Evolutionary conservation across 2,797 vertebrate species (phyloP).

Genomic region (Pseudopleuronectes americanus): DNA sequence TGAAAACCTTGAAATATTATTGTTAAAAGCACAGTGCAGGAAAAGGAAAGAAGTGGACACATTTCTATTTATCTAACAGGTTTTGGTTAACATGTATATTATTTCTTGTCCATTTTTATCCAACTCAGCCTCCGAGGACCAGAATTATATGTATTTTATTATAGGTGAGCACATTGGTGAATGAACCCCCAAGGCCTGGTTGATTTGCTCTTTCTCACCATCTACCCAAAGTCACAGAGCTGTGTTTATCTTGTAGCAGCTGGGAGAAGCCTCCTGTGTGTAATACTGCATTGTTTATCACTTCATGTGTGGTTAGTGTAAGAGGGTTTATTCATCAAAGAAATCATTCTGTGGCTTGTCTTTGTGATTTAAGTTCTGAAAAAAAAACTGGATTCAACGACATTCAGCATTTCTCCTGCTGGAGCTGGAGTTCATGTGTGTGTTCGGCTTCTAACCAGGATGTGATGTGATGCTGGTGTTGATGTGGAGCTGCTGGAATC

Average conservation of each 20-base stretch:
- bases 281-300: constrained; percentile 35
- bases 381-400: not conserved
- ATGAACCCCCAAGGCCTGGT: not conserved
- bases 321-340: constrained; percentile 46
- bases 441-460: constrained; percentile 2
- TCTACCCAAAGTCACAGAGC: not conserved
- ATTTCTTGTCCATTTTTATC: no score
- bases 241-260: constrained; percentile 47
- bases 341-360: no score
- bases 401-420: not conserved
- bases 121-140: no score
- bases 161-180: not conserved
- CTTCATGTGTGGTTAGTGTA: constrained; percentile 37
- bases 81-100: no score
- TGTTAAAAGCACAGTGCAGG: no score
- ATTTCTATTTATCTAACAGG: no score
- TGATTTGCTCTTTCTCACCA: no score
- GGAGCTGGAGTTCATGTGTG: not conserved
- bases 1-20: no score
- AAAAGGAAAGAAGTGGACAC: no score
- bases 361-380: no score
- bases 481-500: constrained; percentile 28
- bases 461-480: constrained; percentile 40
- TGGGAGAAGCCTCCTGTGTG: constrained; percentile 34
- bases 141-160: no score